Evolutionary conservation across 2,888 invertebrate species (phyloP).

Genomic region (Dynastes grantii): DNA sequence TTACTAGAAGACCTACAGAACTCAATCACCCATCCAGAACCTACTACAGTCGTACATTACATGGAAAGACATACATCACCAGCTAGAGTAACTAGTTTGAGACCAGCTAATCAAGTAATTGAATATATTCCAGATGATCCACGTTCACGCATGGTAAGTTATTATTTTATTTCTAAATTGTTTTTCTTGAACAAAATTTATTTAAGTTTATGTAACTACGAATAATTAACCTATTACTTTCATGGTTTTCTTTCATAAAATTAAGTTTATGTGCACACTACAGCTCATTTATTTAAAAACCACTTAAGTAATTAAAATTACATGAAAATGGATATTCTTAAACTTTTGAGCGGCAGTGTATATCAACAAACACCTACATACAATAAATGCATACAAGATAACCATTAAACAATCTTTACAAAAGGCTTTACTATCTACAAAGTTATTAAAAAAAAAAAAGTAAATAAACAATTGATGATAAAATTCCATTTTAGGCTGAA

Average conservation of each 20-base stretch:
- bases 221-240: too few species aligned
- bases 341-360: too few species aligned
- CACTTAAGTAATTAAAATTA: too few species aligned
- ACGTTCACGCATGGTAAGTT: constrained; percentile 66
- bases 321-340: too few species aligned
- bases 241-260: too few species aligned
- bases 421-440: background rate
- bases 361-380: too few species aligned
- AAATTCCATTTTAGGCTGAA: constrained; percentile 33
- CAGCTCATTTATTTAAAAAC: too few species aligned
- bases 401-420: background rate
- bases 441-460: background rate
- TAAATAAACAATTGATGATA: background rate
- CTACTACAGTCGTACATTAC: constrained; percentile 44
- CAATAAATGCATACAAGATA: background rate
- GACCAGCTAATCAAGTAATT: constrained; percentile 67
- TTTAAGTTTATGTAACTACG: background rate
- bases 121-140: constrained; percentile 69
- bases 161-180: background rate
- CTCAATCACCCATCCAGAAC: constrained; percentile 67
- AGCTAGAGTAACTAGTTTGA: constrained; percentile 64
- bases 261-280: too few species aligned
- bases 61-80: constrained; percentile 62
- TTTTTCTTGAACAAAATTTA: background rate
- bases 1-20: constrained; percentile 69